Conservation (phyloP, 2,113 vertebrate genomes). For the Actenoides hombroni region DNA sequence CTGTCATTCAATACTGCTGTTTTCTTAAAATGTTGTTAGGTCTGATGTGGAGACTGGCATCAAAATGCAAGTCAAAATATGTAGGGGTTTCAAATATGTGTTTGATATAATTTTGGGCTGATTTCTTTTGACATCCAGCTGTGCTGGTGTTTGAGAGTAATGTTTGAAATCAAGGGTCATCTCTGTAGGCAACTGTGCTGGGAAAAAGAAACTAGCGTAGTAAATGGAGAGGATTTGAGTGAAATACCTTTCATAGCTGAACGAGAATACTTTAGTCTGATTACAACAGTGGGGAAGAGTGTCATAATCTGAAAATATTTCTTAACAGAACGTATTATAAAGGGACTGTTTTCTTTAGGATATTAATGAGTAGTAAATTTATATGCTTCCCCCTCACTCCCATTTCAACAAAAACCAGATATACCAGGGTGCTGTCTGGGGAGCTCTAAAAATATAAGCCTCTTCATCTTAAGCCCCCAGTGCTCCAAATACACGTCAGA, state of each 20-base stretch:
- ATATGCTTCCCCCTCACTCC: fast-evolving
- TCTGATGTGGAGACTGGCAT: slow-evolving; percentile 50
- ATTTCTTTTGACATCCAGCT: slow-evolving; percentile 52
- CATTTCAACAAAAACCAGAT: not conserved
- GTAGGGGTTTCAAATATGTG: slow-evolving; percentile 16
- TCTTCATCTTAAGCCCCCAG: not conserved
- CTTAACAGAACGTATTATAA: slow-evolving; percentile 37
- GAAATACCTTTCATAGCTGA: slow-evolving; percentile 38
- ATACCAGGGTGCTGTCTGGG: not conserved
- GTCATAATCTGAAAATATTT: slow-evolving; percentile 37
- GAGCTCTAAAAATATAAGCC: slow-evolving; percentile 15
- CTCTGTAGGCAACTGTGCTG: slow-evolving; percentile 43
- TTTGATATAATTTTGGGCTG: slow-evolving; percentile 37
- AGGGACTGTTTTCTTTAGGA: not conserved
- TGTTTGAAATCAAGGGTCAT: slow-evolving; percentile 46
- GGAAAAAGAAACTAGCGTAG: slow-evolving; percentile 43
- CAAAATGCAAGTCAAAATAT: slow-evolving; percentile 39
- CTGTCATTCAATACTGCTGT: slow-evolving; percentile 1
- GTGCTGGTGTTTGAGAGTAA: slow-evolving; percentile 37
- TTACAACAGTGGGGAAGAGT: not conserved
- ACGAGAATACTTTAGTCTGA: slow-evolving; percentile 9
- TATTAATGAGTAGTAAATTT: slow-evolving; percentile 30
- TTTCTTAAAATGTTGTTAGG: slow-evolving; percentile 35
- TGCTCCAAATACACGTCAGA: not conserved
- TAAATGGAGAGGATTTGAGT: not conserved